Evolutionary conservation across 2,113 vertebrate species (phyloP).

Genomic region (Tupaia chinensis): DNA sequence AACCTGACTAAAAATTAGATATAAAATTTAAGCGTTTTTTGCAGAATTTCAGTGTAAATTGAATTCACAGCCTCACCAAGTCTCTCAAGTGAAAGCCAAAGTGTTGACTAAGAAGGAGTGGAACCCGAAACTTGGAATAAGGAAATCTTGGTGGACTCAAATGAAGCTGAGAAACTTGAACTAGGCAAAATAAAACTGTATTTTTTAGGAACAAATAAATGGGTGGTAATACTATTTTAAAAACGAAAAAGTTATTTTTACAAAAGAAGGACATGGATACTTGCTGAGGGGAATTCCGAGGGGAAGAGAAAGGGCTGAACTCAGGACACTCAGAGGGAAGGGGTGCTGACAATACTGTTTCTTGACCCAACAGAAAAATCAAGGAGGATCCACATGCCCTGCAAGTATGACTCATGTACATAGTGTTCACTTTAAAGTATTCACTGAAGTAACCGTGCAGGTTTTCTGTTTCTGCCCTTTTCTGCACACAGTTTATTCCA

Average conservation of each 20-base stretch:
- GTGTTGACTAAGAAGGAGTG: neutral
- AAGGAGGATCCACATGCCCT: fast-evolving
- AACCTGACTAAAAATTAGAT: neutral
- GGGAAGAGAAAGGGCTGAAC: neutral
- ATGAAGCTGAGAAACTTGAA: neutral
- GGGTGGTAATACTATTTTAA: fast-evolving
- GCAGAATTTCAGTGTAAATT: neutral
- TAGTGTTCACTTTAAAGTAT: too few species aligned
- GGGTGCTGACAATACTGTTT: too few species aligned
- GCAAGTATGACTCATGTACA: too few species aligned
- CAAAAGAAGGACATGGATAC: too few species aligned
- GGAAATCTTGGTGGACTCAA: neutral
- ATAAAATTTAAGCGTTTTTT: neutral
- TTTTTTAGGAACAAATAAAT: fast-evolving
- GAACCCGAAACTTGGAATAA: neutral
- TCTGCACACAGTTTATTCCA: neutral
- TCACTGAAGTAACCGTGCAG: too few species aligned
- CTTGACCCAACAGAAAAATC: neutral
- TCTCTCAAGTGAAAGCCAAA: neutral
- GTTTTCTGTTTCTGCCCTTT: too few species aligned
- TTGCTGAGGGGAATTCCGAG: neutral
- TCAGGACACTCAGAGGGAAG: too few species aligned
- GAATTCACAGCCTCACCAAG: neutral
- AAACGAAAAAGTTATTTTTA: fast-evolving
- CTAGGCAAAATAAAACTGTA: fast-evolving